Percentiles rank a stretch among this genome's conserved stretches.
Conservation (phyloP, 1,140 invertebrate species). For the Listronotus oregonensis region DNA sequence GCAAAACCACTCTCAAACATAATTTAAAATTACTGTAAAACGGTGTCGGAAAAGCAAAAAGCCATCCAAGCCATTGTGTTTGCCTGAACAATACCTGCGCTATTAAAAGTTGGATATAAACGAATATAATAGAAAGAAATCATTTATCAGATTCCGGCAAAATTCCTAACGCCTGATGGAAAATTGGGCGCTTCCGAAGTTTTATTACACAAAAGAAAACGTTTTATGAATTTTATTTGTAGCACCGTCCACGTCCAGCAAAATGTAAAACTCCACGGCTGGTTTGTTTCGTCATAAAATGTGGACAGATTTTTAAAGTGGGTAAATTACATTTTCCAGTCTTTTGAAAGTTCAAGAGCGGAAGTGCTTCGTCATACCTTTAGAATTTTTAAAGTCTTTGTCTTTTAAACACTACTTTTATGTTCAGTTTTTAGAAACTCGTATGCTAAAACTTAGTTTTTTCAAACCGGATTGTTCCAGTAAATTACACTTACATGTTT, state of each 20-base stretch:
- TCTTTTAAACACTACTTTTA: too few species aligned
- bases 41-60: conserved; percentile 1
- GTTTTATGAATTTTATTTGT: conserved; percentile 36
- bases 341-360: conserved; percentile 17
- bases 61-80: conserved; percentile 15
- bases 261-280: conserved; percentile 22
- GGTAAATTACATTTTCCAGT: conserved; percentile 29
- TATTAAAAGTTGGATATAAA: conserved; percentile 30
- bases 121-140: conserved; percentile 26
- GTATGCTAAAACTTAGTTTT: too few species aligned
- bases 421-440: too few species aligned
- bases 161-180: conserved; percentile 15
- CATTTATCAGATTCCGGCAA: conserved; percentile 18
- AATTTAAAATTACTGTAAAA: background rate
- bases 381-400: conserved; percentile 3
- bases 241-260: conserved; percentile 20
- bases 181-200: conserved; percentile 32
- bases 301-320: conserved; percentile 32
- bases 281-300: conserved; percentile 25
- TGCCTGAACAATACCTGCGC: conserved; percentile 6
- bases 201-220: conserved; percentile 29
- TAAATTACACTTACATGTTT: too few species aligned
- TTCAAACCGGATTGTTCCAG: too few species aligned
- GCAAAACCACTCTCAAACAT: too few species aligned
- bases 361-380: conserved; percentile 9